These are phyloP conservation scores for Rhagoletis pomonella DNA, from an alignment of 1,140 invertebrate genomes.

Conservation along the genomic window DNA sequence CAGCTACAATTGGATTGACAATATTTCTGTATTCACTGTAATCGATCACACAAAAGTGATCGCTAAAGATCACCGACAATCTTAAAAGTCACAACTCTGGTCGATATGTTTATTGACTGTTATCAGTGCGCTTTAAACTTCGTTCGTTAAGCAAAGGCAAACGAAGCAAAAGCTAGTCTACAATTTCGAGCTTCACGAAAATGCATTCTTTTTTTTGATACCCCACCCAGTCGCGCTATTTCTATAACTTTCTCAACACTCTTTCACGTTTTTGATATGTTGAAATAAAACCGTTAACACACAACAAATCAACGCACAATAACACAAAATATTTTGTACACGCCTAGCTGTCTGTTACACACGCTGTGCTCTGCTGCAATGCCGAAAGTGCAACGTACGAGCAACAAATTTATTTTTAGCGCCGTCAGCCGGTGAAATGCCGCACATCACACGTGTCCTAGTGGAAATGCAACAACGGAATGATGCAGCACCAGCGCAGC, in stretches of 20 bases:
- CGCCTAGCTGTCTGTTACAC: neutral
- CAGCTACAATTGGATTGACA: neutral
- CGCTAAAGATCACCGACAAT: neutral
- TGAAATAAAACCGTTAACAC: neutral
- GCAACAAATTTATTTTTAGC: slow-evolving; percentile 28
- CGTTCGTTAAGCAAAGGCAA: neutral
- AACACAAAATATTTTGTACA: neutral
- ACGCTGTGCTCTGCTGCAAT: neutral
- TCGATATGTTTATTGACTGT: neutral
- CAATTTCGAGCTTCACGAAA: too few species aligned
- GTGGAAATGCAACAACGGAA: slow-evolving; percentile 49
- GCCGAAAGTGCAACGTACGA: slow-evolving; percentile 28
- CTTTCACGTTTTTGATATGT: neutral
- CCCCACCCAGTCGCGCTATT: too few species aligned
- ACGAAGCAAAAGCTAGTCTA: slow-evolving; percentile 12
- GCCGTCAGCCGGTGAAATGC: slow-evolving; percentile 27
- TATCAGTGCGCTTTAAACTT: slow-evolving; percentile 11
- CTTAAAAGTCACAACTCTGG: too few species aligned
- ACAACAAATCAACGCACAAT: neutral
- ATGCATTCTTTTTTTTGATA: too few species aligned
- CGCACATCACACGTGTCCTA: slow-evolving; percentile 29
- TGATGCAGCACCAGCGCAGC: slow-evolving; percentile 21
- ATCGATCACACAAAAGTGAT: neutral
- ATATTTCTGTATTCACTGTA: neutral
- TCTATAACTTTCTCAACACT: too few species aligned